Evolutionary conservation across 2,113 vertebrate species (phyloP).

Genomic region (Ondatra zibethicus): DNA sequence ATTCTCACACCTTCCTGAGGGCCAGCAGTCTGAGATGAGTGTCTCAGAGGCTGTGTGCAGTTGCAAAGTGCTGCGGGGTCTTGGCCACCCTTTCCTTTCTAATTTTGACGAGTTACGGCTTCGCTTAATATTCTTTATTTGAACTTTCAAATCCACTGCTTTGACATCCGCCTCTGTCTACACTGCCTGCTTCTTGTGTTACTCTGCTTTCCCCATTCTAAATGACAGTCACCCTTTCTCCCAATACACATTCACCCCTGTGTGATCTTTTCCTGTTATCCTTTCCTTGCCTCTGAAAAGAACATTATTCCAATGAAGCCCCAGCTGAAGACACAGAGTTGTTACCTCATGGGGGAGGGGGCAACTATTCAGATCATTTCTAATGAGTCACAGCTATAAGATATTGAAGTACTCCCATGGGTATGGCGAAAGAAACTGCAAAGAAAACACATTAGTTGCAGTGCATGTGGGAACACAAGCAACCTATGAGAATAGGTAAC

Average conservation of each 20-base stretch:
- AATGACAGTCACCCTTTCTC: not conserved
- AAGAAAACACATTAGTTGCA: not conserved
- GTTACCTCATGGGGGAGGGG: not conserved
- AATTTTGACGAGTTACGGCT: not conserved
- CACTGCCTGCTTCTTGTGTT: not conserved
- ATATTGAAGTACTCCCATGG: not conserved
- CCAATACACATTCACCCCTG: not conserved
- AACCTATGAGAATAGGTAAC: not conserved
- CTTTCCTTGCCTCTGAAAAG: not conserved
- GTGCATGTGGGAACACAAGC: not conserved
- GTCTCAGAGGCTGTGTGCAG: too few species aligned
- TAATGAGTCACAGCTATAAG: not conserved
- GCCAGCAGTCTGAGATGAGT: not conserved
- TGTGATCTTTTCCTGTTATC: not conserved
- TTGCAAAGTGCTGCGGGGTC: not conserved
- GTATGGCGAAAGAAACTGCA: not conserved
- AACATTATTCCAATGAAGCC: not conserved
- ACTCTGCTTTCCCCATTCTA: not conserved
- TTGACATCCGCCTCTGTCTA: not conserved
- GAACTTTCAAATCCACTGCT: not conserved
- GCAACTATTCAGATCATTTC: not conserved
- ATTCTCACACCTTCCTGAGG: not conserved
- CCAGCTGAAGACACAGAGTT: not conserved
- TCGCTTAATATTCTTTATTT: not conserved
- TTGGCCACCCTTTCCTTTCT: not conserved